These are phyloP conservation scores for Melanerpes formicivorus DNA, from an alignment of 2,113 vertebrate species.

Conservation along the genomic window DNA sequence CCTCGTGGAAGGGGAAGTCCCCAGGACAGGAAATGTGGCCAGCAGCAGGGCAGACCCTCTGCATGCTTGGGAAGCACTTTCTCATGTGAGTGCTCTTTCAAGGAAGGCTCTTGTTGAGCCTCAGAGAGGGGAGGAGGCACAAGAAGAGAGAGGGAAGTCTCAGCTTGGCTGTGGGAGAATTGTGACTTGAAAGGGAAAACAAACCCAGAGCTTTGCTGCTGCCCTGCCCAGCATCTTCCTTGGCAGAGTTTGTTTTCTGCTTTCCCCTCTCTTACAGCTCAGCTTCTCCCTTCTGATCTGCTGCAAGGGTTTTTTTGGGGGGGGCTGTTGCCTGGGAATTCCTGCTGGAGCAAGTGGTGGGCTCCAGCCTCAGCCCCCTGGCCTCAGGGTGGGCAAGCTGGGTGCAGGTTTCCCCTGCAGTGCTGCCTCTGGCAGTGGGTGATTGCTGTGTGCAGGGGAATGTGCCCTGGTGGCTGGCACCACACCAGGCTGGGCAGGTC, in stretches of 20 bases:
- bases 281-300: not conserved
- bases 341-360: not conserved
- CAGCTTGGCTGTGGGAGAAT: not conserved
- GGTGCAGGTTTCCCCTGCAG: not conserved
- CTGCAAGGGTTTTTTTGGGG: not conserved
- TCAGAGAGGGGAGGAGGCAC: not conserved
- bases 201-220: not conserved
- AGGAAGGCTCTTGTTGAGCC: not conserved
- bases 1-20: not conserved
- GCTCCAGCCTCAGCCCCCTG: not conserved
- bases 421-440: not conserved
- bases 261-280: not conserved
- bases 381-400: not conserved
- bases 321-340: not conserved
- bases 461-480: not conserved
- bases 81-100: not conserved
- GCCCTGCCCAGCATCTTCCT: not conserved
- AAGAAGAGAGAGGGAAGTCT: not conserved
- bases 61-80: conserved; percentile 11
- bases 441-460: not conserved
- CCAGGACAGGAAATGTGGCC: not conserved
- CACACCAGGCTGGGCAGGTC: not conserved
- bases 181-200: not conserved
- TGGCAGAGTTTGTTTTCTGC: not conserved
- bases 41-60: not conserved